Percentiles rank a stretch among this genome's conserved stretches.
Conservation (phyloP, 2,113 vertebrate species). For the Erinaceus europaeus region DNA sequence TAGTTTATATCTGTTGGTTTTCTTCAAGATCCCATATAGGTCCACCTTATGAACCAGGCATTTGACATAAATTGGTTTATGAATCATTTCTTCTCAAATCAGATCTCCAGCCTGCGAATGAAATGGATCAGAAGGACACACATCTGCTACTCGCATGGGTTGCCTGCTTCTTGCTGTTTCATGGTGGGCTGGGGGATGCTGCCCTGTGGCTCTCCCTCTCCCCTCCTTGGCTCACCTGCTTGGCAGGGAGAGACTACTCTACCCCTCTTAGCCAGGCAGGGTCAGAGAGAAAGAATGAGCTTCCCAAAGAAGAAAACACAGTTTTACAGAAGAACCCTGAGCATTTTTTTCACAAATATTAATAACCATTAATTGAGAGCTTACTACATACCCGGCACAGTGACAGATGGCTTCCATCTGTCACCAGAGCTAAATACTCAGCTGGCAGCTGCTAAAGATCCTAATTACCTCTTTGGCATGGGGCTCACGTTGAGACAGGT, state of each 20-base stretch:
- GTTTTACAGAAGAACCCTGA: neutral
- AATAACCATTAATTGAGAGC: constrained; percentile 44
- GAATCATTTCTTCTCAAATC: neutral
- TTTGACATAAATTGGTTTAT: too few species aligned
- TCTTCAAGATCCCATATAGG: neutral
- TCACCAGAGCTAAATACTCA: constrained; percentile 3
- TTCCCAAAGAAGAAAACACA: neutral
- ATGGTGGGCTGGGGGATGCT: too few species aligned
- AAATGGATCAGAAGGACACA: too few species aligned
- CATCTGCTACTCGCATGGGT: too few species aligned
- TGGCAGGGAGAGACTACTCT: neutral
- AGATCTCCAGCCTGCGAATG: neutral
- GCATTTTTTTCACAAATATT: neutral
- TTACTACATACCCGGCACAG: constrained; percentile 19
- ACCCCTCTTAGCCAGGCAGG: neutral
- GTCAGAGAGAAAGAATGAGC: neutral
- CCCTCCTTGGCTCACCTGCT: neutral
- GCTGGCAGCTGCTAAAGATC: constrained; percentile 1
- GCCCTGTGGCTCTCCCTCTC: too few species aligned
- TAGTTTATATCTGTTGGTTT: neutral
- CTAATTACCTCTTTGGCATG: constrained; percentile 46
- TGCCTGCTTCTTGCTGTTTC: too few species aligned
- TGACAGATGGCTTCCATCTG: neutral
- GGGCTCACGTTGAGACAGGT: constrained; percentile 47
- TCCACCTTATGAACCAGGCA: neutral